These are phyloP conservation scores for Xenopus borealis DNA, from an alignment of 2,113 vertebrate genomes.

Conservation along the genomic window DNA sequence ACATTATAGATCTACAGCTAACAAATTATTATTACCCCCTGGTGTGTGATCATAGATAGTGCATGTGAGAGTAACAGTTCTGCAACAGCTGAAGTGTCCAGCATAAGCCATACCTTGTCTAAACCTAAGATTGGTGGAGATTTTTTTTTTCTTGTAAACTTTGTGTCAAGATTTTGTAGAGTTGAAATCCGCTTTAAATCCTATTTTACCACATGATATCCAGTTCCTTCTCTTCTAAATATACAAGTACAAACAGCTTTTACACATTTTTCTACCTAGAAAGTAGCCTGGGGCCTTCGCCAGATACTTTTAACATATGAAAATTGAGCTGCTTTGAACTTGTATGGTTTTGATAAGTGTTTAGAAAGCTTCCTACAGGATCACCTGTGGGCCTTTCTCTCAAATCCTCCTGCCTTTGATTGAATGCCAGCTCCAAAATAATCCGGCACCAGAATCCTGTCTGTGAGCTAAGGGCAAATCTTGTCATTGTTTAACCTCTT, in stretches of 20 bases:
- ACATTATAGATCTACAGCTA: no score
- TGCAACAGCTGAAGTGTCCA: no score
- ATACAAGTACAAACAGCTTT: constrained; percentile 87
- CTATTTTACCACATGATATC: constrained; percentile 58
- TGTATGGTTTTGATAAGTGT: constrained; percentile 98
- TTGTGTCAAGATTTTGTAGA: no score
- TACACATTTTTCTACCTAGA: constrained; percentile 81
- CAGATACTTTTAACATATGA: constrained; percentile 93
- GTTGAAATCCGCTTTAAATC: constrained; percentile 1
- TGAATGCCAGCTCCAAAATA: constrained; percentile 95
- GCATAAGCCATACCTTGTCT: no score
- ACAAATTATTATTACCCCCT: no score
- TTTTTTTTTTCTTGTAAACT: no score
- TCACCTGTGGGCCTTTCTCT: constrained; percentile 97
- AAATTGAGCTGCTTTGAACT: constrained; percentile 99
- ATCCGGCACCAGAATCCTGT: constrained; percentile 77
- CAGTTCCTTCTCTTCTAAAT: constrained; percentile 66
- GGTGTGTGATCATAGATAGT: no score
- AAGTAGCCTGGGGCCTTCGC: constrained; percentile 83
- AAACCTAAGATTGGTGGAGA: no score
- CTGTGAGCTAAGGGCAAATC: constrained; percentile 79
- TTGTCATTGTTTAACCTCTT: constrained; percentile 64
- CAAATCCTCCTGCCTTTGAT: constrained; percentile 98
- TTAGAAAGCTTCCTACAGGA: constrained; percentile 98
- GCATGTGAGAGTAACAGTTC: no score